Evolutionary conservation across 2,113 vertebrate genomes (phyloP).

Genomic region (Entomyzon cyanotis): DNA sequence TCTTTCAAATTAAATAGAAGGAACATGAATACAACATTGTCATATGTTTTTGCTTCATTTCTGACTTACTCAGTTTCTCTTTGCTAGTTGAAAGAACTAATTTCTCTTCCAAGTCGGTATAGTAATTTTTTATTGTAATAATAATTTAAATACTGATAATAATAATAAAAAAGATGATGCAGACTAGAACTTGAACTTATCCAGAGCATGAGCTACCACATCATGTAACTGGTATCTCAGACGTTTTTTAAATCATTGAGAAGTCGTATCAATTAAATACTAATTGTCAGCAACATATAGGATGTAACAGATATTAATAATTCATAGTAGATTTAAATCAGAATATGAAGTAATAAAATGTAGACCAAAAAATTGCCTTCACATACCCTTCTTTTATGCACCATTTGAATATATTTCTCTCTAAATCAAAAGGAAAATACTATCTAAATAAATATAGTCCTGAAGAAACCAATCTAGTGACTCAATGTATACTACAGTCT

Average conservation of each 20-base stretch:
- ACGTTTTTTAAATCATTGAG: not conserved
- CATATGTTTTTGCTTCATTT: not conserved
- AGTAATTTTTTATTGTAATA: not conserved
- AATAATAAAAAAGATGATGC: not conserved
- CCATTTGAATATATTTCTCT: not conserved
- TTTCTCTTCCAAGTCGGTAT: not conserved
- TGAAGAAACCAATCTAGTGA: not conserved
- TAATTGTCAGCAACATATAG: not conserved
- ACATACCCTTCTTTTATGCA: not conserved
- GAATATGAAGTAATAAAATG: not conserved
- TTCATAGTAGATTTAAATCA: not conserved
- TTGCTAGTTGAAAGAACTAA: not conserved
- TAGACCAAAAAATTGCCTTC: not conserved
- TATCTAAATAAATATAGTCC: not conserved
- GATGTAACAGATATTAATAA: not conserved
- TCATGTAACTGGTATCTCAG: not conserved
- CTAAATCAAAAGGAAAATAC: not conserved
- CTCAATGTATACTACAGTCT: not conserved
- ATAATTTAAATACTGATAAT: not conserved
- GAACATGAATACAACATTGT: not conserved
- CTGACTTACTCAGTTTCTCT: not conserved
- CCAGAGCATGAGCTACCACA: not conserved
- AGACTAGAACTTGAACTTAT: not conserved
- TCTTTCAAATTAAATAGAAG: conserved; percentile 6
- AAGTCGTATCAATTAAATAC: not conserved